Evolutionary conservation across 1,140 invertebrate species (phyloP), one percentile per base, ranked within the genome.

Genomic region (Drosophila insularis): DNA sequence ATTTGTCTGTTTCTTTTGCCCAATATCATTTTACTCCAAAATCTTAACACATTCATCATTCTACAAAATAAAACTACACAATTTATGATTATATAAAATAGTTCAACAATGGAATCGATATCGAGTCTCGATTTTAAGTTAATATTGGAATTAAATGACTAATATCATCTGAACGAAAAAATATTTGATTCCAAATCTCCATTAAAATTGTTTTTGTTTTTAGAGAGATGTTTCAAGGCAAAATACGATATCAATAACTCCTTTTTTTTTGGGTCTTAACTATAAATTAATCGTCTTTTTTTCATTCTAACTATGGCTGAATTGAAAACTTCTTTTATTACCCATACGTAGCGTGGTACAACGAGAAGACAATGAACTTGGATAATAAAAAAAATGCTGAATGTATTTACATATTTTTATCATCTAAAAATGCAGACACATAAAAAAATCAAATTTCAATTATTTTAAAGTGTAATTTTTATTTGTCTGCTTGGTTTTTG

Each of bases 381-480:
- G 40, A 11, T 14, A 14, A 14, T 37, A 37, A 13, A 37, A 37
- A 37, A 27, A 37, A 37, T 43, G 4, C 5, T 19, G 4, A 8
- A 40, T 11, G 19, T 37, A 55, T 46, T 39, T 39, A 6, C 21
- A 23, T 27, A n/a, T 50, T 17, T 75, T 65, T 71, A 56, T 62
- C 70, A 14, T 6, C 14, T 6, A 19, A 17, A 14, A 21, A 50
- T 21, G 14, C 60, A 81, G 54, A 78, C 54, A 56, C 64, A 77
- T 84, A 65, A 80, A 67, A 80, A 1, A 84, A 68, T 31, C 59
- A 75, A 81, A 87, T 76, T 81, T 65, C 66, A 68, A 71, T 81
- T 68, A 73, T 72, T 73, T 60, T 46, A 54, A 21, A 64, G 19
- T 27, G 31, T 43, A 40, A 79, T 69, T 80, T 70, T 80, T 76